Evolutionary conservation across 2,888 invertebrate genomes (phyloP), one percentile per base, ranked within the genome.

Genomic region (Leptopterna dolabrata): DNA sequence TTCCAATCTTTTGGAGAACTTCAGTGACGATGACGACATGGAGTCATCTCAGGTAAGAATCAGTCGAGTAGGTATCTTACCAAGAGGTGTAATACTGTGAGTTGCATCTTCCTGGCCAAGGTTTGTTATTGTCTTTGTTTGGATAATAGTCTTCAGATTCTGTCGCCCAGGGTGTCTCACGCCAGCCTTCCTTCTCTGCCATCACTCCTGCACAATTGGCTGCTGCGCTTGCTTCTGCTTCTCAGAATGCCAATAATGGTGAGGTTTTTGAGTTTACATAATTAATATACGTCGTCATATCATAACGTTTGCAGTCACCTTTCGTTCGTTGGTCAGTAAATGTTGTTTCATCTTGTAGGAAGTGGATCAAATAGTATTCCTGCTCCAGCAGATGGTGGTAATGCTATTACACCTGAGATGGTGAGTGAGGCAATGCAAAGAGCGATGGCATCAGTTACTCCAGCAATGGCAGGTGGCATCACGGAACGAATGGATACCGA

Each of bases 371-470:
- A 30, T n/a, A 76, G 51, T 11, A 82, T n/a, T 19, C 80, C 83
- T 76, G 85, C 85, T 13, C 73, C 82, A 43, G 76, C 90, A 73
- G 91, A 90, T 45, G 91, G 91, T 9, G 89, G 89, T 27, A 78
- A 76, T 63, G 47, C 76, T 55, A 96, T 97, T 83, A 95, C 96
- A 0, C 93, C 94, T 0, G 96, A 96, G 91, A 95, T 96, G 94
- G 96, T 97, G 91, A 95, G 94, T 83, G 95, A 95, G 91, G 97
- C 96, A 6, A 94, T 96, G 91, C 94, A 94, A 86, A 95, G 95
- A 90, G 96, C 96, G 2, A 93, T 95, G 88, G 93, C 91, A 27
- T 86, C 86, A 55, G 89, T 90, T 27, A 76, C 83, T 11, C 88
- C 88, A 27, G 63, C 29, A 14, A 16, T 36, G 9, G 14, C 24